Evolutionary conservation across 2,113 vertebrate species (phyloP), one percentile per base, ranked within the genome.

Genomic region (Syrmaticus mikado): DNA sequence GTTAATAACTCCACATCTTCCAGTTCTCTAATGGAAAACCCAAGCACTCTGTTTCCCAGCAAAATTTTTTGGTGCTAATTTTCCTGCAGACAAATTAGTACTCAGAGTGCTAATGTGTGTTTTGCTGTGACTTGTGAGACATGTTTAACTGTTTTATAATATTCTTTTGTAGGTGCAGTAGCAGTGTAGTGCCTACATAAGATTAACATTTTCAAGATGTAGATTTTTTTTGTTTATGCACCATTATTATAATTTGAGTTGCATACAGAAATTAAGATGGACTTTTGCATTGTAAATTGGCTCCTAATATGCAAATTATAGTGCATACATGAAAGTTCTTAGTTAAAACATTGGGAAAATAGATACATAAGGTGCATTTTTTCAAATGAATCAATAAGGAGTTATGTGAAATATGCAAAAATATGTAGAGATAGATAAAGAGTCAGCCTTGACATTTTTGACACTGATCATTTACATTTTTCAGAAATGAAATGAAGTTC

Each of bases 201-300:
- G 62, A 53, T 71, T 41, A 36, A 30, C n/a, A 40, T 71, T 87
- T 91, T 87, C 46, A 73, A 92, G 85, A 82, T 43, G 19, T 28
- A 64, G 32, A 32, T 34, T 70, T 86, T 62, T 91, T 71, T 82
- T 84, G 82, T 80, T 18, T 38, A 76, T 70, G 45, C 4, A 1
- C 21, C 36, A 80, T 91, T 92, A 60, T 89, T 92, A 46, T 25
- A 71, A 92, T 87, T 85, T 91, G 89, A 92, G 92, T 89, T 74
- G 82, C 41, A 64, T 71, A 74, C 62, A 71, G 77, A 95, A 87
- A 77, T 82, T 67, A 82, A 28, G 45, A 60, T 77, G 22, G 64
- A 36, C 53, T 74, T 96, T 95, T 95, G 84, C 82, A 91, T 96
- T 94, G 87, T 64, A 93, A 92, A 94, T 93, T 74, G 41, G 5